Percentiles rank a stretch among this genome's conserved stretches.
Conservation (phyloP, 2,888 invertebrate species). For the Athrips mouffetella region DNA sequence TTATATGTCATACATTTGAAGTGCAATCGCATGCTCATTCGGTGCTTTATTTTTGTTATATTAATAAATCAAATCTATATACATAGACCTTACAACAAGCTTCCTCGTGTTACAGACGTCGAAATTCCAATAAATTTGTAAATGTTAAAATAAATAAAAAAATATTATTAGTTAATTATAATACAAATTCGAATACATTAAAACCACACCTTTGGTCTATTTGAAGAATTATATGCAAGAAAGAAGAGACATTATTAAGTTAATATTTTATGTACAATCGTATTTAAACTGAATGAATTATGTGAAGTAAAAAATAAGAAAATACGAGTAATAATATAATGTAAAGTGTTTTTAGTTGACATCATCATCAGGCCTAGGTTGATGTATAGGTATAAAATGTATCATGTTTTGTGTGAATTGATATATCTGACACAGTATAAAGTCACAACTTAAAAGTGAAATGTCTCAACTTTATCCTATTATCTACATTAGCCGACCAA, state of each 20-base stretch:
- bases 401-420: no score
- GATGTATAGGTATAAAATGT: no score
- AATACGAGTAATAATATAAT: no score
- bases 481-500: conserved; percentile 10
- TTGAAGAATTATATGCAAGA: conserved; percentile 4
- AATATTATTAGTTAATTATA: conserved; percentile 20
- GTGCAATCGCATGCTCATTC: conserved; percentile 71
- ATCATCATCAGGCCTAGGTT: no score
- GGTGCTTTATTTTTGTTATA: conserved; percentile 48
- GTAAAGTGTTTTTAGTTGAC: conserved; percentile 6
- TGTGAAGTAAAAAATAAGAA: no score
- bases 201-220: conserved; percentile 4
- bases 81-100: conserved; percentile 56
- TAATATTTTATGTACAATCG: neutral
- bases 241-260: conserved; percentile 13
- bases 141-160: neutral
- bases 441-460: conserved; percentile 9
- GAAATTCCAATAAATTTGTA: conserved; percentile 22
- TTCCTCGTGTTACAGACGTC: conserved; percentile 33
- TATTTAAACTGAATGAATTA: neutral
- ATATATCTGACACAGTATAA: no score
- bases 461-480: conserved; percentile 4
- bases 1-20: conserved; percentile 2
- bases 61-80: conserved; percentile 35
- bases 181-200: conserved; percentile 27